phyloP scores from a whole-genome alignment of 2,888 invertebrate genomes.

The Zelleria hepariella region DNA sequence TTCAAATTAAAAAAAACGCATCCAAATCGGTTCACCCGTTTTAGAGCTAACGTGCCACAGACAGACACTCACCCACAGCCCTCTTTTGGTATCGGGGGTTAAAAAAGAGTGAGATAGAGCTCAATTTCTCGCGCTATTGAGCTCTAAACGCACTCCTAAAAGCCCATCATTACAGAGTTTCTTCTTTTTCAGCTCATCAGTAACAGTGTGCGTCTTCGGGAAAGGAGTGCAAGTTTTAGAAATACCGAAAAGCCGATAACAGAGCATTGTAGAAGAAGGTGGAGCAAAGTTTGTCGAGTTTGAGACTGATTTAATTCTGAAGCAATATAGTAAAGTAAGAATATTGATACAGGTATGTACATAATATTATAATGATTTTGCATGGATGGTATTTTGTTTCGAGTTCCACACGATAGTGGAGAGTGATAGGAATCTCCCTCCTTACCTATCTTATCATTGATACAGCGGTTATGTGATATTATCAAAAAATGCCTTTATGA shows the following conservation, averaged over 20 bases:
- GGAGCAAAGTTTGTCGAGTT: background rate
- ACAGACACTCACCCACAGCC: too few relatives aligned
- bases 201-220: constrained; percentile 40
- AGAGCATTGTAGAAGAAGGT: background rate
- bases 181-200: constrained; percentile 25
- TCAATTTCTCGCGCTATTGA: background rate
- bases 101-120: too few relatives aligned
- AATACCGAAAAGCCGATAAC: constrained; percentile 11
- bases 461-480: too few relatives aligned
- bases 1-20: too few relatives aligned
- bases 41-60: too few relatives aligned
- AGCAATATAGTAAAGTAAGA: background rate
- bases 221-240: constrained; percentile 43
- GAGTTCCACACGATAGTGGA: background rate
- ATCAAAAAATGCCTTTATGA: too few relatives aligned
- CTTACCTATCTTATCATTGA: too few relatives aligned
- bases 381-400: background rate
- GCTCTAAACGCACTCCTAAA: background rate
- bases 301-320: background rate
- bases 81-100: too few relatives aligned
- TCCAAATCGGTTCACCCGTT: too few relatives aligned
- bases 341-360: background rate
- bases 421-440: too few relatives aligned
- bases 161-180: background rate
- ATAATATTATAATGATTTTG: background rate